A percentile compares a stretch with the other conserved stretches of the same genome.
Evolutionary conservation across 2,113 vertebrate species (phyloP).

Genomic region (Gila orcuttii): DNA sequence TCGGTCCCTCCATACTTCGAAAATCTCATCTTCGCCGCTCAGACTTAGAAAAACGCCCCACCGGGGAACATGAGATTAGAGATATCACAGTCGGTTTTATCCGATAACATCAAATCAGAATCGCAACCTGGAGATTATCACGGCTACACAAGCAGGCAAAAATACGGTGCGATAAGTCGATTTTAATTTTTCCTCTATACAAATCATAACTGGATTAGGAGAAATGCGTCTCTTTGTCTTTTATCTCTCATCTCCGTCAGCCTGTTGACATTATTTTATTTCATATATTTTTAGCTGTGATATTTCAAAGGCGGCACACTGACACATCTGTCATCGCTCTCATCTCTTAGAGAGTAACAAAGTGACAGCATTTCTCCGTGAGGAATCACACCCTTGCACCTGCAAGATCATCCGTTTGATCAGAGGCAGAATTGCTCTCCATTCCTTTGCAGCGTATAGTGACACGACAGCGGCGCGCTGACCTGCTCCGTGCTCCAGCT

Average conservation of each 20-base stretch:
- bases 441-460: neutral
- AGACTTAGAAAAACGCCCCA: constrained; percentile 8
- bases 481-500: neutral
- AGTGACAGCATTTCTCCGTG: constrained; percentile 31
- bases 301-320: constrained; percentile 37
- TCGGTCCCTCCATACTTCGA: neutral
- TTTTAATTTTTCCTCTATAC: constrained; percentile 31
- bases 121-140: constrained; percentile 22
- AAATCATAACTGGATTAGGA: constrained; percentile 44
- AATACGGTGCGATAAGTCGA: neutral
- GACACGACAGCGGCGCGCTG: neutral
- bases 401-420: constrained; percentile 43
- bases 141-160: neutral
- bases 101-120: constrained; percentile 41
- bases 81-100: constrained; percentile 17
- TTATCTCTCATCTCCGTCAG: constrained; percentile 23
- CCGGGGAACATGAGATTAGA: constrained; percentile 37
- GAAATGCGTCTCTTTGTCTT: constrained; percentile 11
- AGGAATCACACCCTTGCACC: constrained; percentile 35
- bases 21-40: neutral
- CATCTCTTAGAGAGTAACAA: constrained; percentile 32
- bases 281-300: neutral
- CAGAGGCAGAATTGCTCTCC: constrained; percentile 16
- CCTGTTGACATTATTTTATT: constrained; percentile 31
- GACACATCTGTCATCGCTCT: constrained; percentile 29